A percentile compares a stretch with the other conserved stretches of the same genome.
Conservation (phyloP, 2,113 vertebrate species). For the Sebastes fasciatus region DNA sequence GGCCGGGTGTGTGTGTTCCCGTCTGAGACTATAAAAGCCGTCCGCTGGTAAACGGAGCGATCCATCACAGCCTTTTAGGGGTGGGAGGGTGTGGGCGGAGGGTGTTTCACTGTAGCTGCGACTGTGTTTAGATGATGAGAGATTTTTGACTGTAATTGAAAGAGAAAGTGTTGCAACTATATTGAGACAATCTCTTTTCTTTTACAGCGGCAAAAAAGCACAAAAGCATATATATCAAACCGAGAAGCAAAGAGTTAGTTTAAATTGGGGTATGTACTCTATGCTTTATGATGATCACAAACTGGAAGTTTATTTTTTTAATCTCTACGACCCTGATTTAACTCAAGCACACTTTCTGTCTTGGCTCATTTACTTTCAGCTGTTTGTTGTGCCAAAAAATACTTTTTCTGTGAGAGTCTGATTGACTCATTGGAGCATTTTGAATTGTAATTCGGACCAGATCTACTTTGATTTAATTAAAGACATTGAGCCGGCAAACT, state of each 20-base stretch:
- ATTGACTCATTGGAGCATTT: slow-evolving; percentile 10
- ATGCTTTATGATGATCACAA: neutral
- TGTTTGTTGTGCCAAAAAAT: neutral
- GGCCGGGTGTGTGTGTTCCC: slow-evolving; percentile 59
- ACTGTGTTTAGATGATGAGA: neutral
- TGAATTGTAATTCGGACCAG: slow-evolving; percentile 23
- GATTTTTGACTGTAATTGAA: slow-evolving; percentile 31
- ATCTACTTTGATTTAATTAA: slow-evolving; percentile 42
- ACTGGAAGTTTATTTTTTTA: slow-evolving; percentile 11
- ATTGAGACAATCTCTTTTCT: slow-evolving; percentile 1
- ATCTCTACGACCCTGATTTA: neutral
- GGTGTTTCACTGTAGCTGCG: slow-evolving; percentile 60
- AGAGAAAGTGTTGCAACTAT: slow-evolving; percentile 23
- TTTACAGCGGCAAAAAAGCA: neutral
- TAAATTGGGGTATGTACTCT: neutral
- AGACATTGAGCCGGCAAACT: slow-evolving; percentile 16
- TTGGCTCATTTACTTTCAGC: slow-evolving; percentile 13
- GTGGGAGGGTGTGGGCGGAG: slow-evolving; percentile 24
- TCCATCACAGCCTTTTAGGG: slow-evolving; percentile 70
- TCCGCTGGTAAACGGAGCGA: slow-evolving; percentile 58
- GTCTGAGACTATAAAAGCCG: slow-evolving; percentile 62
- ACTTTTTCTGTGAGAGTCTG: neutral
- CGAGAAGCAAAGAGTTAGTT: neutral
- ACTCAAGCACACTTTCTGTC: slow-evolving; percentile 7
- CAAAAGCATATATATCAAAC: neutral